These are phyloP conservation scores for Gallinago nigripennis DNA, from an alignment of 2,797 vertebrate genomes.

Conservation along the genomic window DNA sequence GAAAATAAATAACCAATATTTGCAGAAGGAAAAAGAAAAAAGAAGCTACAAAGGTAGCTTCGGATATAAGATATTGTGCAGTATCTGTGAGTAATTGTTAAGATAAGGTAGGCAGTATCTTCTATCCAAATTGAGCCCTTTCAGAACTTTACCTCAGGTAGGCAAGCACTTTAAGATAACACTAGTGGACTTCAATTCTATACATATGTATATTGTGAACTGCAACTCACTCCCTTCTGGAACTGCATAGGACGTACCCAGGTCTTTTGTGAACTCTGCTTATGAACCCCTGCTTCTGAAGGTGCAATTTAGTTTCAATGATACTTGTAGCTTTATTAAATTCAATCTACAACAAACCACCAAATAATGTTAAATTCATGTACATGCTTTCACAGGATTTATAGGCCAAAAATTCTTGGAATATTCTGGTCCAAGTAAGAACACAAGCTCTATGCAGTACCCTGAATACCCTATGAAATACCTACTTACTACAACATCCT, in stretches of 20 bases:
- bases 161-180: background rate
- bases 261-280: background rate
- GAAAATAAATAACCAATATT: background rate
- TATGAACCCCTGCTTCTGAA: background rate
- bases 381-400: background rate
- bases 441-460: background rate
- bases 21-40: background rate
- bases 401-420: background rate
- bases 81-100: accelerated
- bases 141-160: background rate
- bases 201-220: background rate
- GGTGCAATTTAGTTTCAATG: background rate
- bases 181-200: background rate
- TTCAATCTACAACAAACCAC: background rate
- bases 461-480: background rate
- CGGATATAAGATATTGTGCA: background rate
- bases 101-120: background rate
- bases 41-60: background rate
- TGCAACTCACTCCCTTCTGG: background rate
- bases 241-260: background rate
- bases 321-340: background rate
- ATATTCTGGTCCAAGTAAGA: background rate
- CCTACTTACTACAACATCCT: background rate
- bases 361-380: background rate
- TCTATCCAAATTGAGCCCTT: background rate